Conservation (phyloP, 2,888 invertebrate species). For the Sminthurinus aureus region DNA sequence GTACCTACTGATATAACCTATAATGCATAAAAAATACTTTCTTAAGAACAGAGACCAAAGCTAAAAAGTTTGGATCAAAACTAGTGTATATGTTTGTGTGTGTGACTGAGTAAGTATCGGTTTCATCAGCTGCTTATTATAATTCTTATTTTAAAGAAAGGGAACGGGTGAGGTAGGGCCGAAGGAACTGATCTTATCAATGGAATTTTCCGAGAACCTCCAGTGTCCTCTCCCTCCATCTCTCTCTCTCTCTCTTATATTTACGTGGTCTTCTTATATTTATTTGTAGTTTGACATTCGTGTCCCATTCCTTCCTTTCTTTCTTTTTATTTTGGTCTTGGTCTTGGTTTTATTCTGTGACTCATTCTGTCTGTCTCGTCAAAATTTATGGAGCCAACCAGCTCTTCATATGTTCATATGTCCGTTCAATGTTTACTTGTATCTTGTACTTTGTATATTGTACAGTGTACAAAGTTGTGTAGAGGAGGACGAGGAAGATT, state of each 20-base stretch:
- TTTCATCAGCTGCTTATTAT: slow-evolving; percentile 44
- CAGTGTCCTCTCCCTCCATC: slow-evolving; percentile 43
- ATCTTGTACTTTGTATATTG: slow-evolving; percentile 25
- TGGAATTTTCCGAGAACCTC: slow-evolving; percentile 47
- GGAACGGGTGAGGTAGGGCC: slow-evolving; percentile 42
- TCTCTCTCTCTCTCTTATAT: background rate
- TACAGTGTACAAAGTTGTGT: background rate
- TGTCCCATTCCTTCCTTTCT: slow-evolving; percentile 27
- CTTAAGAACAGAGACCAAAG: background rate
- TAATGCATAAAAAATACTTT: background rate
- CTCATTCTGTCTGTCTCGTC: slow-evolving; percentile 45
- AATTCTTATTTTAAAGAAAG: slow-evolving; percentile 37
- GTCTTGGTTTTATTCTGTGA: slow-evolving; percentile 37
- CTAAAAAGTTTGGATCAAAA: background rate
- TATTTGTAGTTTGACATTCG: slow-evolving; percentile 32
- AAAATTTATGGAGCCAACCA: slow-evolving; percentile 49
- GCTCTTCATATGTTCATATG: no score
- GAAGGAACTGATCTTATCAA: slow-evolving; percentile 46
- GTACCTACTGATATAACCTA: no score
- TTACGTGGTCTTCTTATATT: slow-evolving; percentile 14
- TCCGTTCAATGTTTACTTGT: no score
- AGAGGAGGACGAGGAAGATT: background rate
- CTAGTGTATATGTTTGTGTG: background rate
- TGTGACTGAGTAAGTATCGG: slow-evolving; percentile 28
- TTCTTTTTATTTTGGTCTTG: no score